Conservation (phyloP, 2,888 invertebrate genomes). For the Synergus gifuensis region DNA sequence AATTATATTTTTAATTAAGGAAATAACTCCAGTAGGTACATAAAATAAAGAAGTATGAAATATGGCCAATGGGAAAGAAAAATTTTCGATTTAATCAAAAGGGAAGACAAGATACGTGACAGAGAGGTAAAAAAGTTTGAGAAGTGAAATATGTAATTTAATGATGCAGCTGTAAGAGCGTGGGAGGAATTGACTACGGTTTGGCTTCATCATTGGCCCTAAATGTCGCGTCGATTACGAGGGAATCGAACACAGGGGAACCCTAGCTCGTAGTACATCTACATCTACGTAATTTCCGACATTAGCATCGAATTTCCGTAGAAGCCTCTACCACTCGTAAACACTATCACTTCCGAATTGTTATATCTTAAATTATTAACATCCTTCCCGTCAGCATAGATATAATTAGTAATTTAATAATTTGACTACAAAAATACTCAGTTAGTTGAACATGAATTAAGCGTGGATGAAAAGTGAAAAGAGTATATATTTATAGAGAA, state of each 20-base stretch:
- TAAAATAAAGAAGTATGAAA: too few species aligned
- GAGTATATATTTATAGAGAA: too few species aligned
- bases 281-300: conserved; percentile 71
- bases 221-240: background rate
- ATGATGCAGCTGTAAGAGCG: background rate
- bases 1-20: too few species aligned
- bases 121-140: too few species aligned
- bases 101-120: too few species aligned
- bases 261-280: conserved; percentile 65
- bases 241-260: conserved; percentile 55
- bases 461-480: too few species aligned
- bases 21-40: too few species aligned
- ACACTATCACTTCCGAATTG: conserved; percentile 58
- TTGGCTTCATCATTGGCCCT: background rate
- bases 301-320: conserved; percentile 70
- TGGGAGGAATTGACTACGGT: background rate
- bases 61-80: too few species aligned
- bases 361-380: conserved; percentile 12
- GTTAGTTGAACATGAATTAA: too few species aligned
- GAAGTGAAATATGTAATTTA: background rate
- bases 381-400: background rate
- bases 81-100: too few species aligned
- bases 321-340: conserved; percentile 55
- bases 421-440: too few species aligned
- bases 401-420: background rate